Evolutionary conservation across 1,140 invertebrate species (phyloP).

Genomic region (Sminthurides bifidus): DNA sequence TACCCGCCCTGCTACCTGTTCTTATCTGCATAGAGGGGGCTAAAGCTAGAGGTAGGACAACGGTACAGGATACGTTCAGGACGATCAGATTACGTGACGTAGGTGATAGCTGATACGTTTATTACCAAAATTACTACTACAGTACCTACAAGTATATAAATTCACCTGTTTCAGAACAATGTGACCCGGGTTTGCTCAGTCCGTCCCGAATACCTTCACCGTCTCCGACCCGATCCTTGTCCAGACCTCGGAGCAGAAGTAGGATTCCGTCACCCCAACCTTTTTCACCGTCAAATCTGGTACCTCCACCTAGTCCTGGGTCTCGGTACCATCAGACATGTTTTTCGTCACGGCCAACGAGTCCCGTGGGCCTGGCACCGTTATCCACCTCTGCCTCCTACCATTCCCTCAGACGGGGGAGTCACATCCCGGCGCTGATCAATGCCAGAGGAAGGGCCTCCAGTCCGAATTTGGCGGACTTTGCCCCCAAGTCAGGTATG

Average conservation of each 20-base stretch:
- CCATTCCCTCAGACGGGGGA: neutral
- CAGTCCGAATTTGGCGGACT: neutral
- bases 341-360: neutral
- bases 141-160: too few species aligned
- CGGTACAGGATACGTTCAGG: too few species aligned
- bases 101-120: too few species aligned
- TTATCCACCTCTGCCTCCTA: too few species aligned
- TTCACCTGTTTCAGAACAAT: too few species aligned
- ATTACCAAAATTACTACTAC: too few species aligned
- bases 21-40: too few species aligned
- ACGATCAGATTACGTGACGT: too few species aligned
- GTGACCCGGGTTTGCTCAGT: neutral
- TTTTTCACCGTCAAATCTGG: neutral
- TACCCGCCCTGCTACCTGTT: too few species aligned
- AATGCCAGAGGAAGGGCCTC: neutral
- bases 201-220: neutral
- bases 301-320: neutral
- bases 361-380: neutral
- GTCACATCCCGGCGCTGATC: neutral
- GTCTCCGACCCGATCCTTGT: neutral
- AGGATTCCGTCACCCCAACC: neutral
- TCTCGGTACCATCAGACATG: neutral
- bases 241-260: neutral
- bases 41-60: too few species aligned
- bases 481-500: neutral